Conservation (phyloP, 2,888 invertebrate species). For the Acanthosepion pharaonis region DNA sequence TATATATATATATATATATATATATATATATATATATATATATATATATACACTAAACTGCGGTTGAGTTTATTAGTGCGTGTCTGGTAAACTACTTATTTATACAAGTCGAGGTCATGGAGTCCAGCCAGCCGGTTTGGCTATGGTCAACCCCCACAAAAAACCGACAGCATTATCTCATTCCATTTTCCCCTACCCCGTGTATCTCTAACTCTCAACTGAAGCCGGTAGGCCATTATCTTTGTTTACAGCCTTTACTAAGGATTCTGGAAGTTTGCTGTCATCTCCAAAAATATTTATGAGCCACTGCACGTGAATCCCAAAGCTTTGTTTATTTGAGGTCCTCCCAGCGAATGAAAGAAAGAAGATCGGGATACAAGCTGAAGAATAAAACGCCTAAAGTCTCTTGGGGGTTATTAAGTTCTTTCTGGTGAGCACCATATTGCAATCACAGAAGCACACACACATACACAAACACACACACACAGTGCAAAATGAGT, state of each 20-base stretch:
- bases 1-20: slow-evolving; percentile 33
- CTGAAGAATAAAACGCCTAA: no score
- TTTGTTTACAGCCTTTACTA: neutral
- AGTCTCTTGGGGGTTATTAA: no score
- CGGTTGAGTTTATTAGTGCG: neutral
- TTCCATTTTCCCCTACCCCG: neutral
- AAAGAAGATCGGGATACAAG: no score
- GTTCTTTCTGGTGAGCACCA: no score
- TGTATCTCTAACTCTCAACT: neutral
- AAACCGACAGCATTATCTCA: neutral
- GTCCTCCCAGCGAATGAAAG: neutral
- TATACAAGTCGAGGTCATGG: neutral
- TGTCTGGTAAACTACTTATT: neutral
- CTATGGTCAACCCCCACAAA: neutral
- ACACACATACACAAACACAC: no score
- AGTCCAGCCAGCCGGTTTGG: slow-evolving; percentile 33
- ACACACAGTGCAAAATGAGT: no score
- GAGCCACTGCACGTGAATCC: neutral
- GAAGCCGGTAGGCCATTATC: neutral
- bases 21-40: neutral
- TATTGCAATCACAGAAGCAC: no score
- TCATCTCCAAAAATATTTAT: slow-evolving; percentile 21
- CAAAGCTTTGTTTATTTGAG: neutral
- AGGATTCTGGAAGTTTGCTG: neutral
- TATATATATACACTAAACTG: neutral